Evolutionary conservation across 2,113 vertebrate species (phyloP).

Genomic region (Pelmatolapia mariae): DNA sequence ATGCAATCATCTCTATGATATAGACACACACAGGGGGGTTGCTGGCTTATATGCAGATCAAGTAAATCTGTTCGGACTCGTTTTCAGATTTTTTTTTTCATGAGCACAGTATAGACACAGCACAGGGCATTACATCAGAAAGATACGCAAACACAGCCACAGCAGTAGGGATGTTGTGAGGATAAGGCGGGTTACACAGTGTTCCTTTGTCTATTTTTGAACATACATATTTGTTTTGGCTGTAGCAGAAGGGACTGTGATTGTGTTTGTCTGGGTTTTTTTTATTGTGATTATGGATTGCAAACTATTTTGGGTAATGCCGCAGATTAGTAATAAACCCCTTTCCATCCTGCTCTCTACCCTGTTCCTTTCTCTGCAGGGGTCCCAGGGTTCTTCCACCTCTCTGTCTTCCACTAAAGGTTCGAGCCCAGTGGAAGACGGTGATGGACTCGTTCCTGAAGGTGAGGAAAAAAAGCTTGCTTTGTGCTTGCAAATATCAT

Average conservation of each 20-base stretch:
- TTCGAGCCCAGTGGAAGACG: conserved; percentile 87
- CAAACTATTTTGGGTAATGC: neutral
- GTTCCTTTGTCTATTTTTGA: neutral
- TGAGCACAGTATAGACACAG: neutral
- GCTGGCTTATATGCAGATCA: neutral
- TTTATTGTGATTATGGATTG: neutral
- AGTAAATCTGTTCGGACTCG: neutral
- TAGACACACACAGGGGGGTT: neutral
- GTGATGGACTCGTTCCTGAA: conserved; percentile 78
- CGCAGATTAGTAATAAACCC: neutral
- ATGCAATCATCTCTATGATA: neutral
- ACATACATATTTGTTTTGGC: neutral
- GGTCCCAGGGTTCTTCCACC: conserved; percentile 88
- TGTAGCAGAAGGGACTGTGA: neutral
- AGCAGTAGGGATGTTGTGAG: neutral
- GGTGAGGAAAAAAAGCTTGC: conserved; percentile 69
- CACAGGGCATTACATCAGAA: neutral
- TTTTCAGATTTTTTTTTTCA: neutral
- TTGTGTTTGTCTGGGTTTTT: rapidly evolving
- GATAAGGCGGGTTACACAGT: neutral
- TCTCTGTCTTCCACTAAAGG: conserved; percentile 91
- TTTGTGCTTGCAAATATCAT: conserved; percentile 3
- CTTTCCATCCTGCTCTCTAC: neutral
- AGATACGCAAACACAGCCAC: conserved; percentile 10
- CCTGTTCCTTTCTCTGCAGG: conserved; percentile 65